Percentiles rank a stretch among this genome's conserved stretches.
Evolutionary conservation across 35 echinoderm and acorn worm genomes (phyloP).

Genomic region (Stichopus chloronotus): DNA sequence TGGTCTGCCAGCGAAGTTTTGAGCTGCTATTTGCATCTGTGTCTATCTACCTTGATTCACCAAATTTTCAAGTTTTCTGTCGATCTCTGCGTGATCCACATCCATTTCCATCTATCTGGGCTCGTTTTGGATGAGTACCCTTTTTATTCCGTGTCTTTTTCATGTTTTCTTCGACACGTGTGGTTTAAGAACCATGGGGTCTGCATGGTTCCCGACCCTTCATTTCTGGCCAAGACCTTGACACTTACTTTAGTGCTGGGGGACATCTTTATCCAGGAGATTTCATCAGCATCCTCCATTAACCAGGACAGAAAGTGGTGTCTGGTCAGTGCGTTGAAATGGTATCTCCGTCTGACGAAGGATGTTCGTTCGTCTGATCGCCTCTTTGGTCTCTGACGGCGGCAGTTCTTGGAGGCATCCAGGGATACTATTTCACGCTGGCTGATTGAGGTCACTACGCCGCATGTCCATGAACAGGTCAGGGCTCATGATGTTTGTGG

Average conservation of each 20-base stretch:
- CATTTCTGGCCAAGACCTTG: not conserved
- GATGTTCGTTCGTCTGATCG: not conserved
- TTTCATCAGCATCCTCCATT: not conserved
- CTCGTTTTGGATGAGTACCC: too few species aligned
- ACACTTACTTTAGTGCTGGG: not conserved
- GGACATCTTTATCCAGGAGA: not conserved
- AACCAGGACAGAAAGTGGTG: too few species aligned
- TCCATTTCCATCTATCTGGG: too few species aligned
- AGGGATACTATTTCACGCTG: slow-evolving; percentile 14
- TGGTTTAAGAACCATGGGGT: not conserved
- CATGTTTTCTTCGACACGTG: too few species aligned
- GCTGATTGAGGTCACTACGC: not conserved
- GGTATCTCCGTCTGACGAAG: not conserved
- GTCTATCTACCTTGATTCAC: too few species aligned
- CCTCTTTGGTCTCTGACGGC: not conserved
- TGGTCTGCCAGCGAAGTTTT: too few species aligned
- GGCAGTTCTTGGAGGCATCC: not conserved
- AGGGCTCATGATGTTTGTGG: not conserved
- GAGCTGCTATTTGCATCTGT: too few species aligned
- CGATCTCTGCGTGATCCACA: too few species aligned
- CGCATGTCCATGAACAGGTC: not conserved
- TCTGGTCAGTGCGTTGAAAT: not conserved
- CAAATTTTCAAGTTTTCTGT: too few species aligned
- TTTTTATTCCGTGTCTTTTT: too few species aligned
- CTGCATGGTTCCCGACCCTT: not conserved